phyloP scores from a whole-genome alignment of 2,797 vertebrate genomes.

The Brachyrhaphis roseni region DNA sequence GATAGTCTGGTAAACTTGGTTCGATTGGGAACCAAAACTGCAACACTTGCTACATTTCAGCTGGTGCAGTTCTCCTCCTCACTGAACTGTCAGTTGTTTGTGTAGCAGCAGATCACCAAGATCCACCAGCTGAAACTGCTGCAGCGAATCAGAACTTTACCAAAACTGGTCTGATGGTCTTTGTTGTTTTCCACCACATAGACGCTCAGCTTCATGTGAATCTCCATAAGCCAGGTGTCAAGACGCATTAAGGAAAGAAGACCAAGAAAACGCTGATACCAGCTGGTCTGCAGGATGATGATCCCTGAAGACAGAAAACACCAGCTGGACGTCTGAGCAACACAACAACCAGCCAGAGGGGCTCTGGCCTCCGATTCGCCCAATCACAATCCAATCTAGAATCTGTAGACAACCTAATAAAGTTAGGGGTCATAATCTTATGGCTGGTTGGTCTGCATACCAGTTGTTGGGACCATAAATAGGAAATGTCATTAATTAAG shows the following conservation, averaged over 20 bases:
- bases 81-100: neutral
- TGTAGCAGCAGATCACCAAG: neutral
- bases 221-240: neutral
- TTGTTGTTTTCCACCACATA: neutral
- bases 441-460: neutral
- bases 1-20: no score
- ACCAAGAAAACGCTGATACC: neutral
- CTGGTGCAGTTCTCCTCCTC: neutral
- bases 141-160: neutral
- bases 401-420: neutral
- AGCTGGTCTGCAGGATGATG: neutral
- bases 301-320: neutral
- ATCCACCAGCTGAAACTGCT: neutral
- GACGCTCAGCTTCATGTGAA: neutral
- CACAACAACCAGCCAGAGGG: neutral
- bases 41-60: no score
- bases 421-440: neutral
- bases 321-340: neutral
- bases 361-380: neutral
- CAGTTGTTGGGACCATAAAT: neutral
- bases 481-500: neutral
- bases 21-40: no score
- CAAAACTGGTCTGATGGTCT: neutral
- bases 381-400: neutral
- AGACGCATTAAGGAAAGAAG: neutral